Base-by-base conservation (phyloP, 2,113 vertebrate genomes). In the Phaethon lepturus region DNA sequence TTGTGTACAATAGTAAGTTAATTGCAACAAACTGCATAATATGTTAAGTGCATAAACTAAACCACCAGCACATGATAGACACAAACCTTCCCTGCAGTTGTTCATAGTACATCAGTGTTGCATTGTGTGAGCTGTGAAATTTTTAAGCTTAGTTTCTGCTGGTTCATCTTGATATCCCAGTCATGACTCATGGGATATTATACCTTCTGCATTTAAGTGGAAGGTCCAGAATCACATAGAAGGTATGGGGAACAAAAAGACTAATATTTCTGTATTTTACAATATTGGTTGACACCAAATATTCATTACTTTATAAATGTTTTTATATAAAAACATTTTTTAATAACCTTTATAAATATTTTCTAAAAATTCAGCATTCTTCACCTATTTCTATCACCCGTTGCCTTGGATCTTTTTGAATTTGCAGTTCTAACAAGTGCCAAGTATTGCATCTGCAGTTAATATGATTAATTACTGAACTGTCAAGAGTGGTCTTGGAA, bases 381-480 rank as follows among this genome's bases (percentile, higher is more conserved):
- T 88, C 31, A n/a, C 25, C 4, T 91, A 13, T 94, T 95, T 96
- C 71, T 63, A n/a, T 81, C 68, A 45, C 22, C 91, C 29, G 31
- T 60, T 86, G 40, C 53, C 79, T 82, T 64, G 29, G 18, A 66
- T 68, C 40, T 59, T 67, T 81, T 56, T 45, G 45, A 73, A 53
- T 69, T 52, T 76, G 40, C 52, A 73, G 22, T 45, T 88, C 71
- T 59, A 73, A 22, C 23, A 68, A 92, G 58, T 76, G 81, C 31
- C 49, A 88, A 68, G 4, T 73, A 79, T 82, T 83, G 25, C 66
- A 68, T 56, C 83, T 90, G 66, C 53, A 72, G 59, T 59, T 88
- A 69, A 53, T 59, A 49, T 76, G 58, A 82, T 79, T 87, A 79
- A 91, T 91, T 96, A 83, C 55, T 95, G 83, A 93, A 82, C 53